Conservation (phyloP, 2,113 vertebrate genomes). For the Eidolon helvum region DNA sequence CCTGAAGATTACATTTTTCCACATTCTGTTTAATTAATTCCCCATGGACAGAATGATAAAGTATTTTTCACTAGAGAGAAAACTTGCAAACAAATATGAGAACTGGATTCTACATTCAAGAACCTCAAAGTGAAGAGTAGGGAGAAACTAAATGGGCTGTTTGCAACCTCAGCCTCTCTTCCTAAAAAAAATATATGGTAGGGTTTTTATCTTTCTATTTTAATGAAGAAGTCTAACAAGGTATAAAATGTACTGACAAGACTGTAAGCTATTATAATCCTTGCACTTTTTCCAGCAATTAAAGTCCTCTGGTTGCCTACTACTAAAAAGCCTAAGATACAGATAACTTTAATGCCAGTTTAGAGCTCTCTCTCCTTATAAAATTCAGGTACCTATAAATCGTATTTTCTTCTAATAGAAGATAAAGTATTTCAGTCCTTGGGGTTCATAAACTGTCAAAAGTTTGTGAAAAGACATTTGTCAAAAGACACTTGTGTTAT, state of each 20-base stretch:
- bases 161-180: not conserved
- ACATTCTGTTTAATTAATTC: slow-evolving; percentile 73
- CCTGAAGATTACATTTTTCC: slow-evolving; percentile 70
- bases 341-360: not conserved
- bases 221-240: not conserved
- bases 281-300: slow-evolving; percentile 9
- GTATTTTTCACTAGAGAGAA: slow-evolving; percentile 66
- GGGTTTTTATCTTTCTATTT: slow-evolving; percentile 19
- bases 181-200: not conserved
- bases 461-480: not conserved
- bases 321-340: slow-evolving; percentile 9
- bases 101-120: slow-evolving; percentile 35
- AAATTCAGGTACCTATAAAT: not conserved
- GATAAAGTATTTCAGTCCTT: not conserved
- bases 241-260: not conserved
- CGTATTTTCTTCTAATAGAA: not conserved
- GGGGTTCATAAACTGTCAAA: slow-evolving; percentile 14
- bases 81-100: slow-evolving; percentile 62
- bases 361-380: not conserved
- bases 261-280: not conserved
- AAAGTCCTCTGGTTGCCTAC: slow-evolving; percentile 14
- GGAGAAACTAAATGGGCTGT: not conserved
- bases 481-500: not conserved
- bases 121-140: not conserved
- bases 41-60: slow-evolving; percentile 24